A percentile compares a stretch with the other conserved stretches of the same genome.
Conservation (phyloP, 2,113 vertebrate genomes). For the Sialia sialis region DNA sequence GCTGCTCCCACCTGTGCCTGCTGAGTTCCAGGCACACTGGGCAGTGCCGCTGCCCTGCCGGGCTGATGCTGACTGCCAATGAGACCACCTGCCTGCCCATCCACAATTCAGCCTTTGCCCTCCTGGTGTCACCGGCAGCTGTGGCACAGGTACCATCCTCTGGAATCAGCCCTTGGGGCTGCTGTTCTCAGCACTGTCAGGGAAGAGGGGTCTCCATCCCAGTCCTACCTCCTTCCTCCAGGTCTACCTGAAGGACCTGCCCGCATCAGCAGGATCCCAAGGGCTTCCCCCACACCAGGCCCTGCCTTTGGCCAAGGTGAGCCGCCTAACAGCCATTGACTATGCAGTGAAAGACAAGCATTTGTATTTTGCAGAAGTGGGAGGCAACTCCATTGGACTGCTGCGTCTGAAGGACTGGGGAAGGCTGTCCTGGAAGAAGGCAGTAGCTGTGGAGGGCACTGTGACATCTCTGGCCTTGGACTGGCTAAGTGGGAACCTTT, state of each 20-base stretch:
- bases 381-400: conserved; percentile 67
- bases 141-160: conserved; percentile 75
- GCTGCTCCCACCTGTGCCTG: conserved; percentile 87
- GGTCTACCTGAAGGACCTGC: conserved; percentile 81
- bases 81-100: conserved; percentile 71
- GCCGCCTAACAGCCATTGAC: conserved; percentile 70
- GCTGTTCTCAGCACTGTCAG: accelerated
- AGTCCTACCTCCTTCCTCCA: conserved; percentile 12
- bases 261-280: conserved; percentile 22
- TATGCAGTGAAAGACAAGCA: conserved; percentile 64
- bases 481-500: conserved; percentile 87
- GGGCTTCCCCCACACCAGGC: conserved; percentile 63
- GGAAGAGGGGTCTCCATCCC: neutral
- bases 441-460: conserved; percentile 69
- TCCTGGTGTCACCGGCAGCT: conserved; percentile 67
- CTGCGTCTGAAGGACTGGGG: conserved; percentile 71
- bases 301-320: conserved; percentile 71
- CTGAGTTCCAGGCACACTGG: conserved; percentile 67
- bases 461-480: conserved; percentile 83
- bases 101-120: conserved; percentile 73
- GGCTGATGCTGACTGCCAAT: conserved; percentile 74
- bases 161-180: neutral
- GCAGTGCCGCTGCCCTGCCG: conserved; percentile 79
- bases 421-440: conserved; percentile 59
- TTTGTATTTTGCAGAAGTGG: conserved; percentile 78